A percentile compares a stretch with the other conserved stretches of the same genome.
Conservation (phyloP, 2,888 invertebrate genomes). For the Pseudolycoriella hygida region DNA sequence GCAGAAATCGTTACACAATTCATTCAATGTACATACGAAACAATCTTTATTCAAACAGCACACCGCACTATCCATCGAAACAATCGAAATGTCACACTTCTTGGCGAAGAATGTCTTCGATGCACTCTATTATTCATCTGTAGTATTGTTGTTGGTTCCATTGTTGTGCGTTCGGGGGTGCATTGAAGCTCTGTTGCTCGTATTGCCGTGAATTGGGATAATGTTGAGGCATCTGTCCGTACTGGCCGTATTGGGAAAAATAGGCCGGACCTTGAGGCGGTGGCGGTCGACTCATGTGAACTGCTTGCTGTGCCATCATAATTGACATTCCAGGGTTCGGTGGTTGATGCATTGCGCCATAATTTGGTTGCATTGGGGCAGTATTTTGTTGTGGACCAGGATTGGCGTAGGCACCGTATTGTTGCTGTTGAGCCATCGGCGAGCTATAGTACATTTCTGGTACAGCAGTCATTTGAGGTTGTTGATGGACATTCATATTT, state of each 20-base stretch:
- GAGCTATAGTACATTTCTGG: background rate
- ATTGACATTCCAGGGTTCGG: background rate
- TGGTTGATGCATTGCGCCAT: background rate
- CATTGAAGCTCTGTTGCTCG: background rate
- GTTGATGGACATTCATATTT: background rate
- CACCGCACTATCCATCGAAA: too few species aligned
- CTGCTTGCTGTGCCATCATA: background rate
- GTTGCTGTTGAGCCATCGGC: background rate
- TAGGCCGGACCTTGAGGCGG: background rate
- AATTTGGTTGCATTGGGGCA: background rate
- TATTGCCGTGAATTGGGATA: background rate
- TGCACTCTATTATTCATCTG: background rate
- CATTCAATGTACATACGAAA: too few species aligned
- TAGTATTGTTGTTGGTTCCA: background rate
- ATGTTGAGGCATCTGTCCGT: background rate
- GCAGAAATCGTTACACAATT: too few species aligned
- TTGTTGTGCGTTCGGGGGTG: background rate
- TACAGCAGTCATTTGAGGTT: background rate
- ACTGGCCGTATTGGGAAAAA: background rate
- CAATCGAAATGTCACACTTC: too few species aligned
- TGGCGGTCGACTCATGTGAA: background rate
- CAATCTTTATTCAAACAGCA: too few species aligned
- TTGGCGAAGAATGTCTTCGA: background rate
- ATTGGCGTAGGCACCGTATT: background rate
- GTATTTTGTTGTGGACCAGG: background rate